A percentile compares a stretch with the other conserved stretches of the same genome.
Evolutionary conservation across 2,797 vertebrate species (phyloP).

Genomic region (Tauraco hartlaubi): DNA sequence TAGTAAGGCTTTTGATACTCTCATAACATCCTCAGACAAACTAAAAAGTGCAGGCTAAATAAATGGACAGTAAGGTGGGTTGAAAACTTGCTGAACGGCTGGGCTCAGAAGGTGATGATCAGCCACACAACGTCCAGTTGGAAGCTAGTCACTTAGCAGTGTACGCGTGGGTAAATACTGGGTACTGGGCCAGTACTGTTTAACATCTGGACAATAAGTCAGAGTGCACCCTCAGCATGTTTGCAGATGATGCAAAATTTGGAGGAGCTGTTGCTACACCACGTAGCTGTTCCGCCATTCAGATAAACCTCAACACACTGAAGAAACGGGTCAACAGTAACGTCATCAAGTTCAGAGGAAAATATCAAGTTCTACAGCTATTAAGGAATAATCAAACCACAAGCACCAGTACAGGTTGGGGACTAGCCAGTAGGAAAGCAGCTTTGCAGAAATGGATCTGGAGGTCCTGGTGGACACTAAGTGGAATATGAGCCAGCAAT

Average conservation of each 20-base stretch:
- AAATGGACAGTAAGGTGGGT: background rate
- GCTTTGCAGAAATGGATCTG: background rate
- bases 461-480: background rate
- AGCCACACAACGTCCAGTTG: background rate
- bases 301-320: background rate
- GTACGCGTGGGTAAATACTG: fast-evolving
- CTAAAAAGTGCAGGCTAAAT: background rate
- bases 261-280: background rate
- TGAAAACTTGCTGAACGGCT: background rate
- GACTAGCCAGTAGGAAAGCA: background rate
- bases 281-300: background rate
- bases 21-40: background rate
- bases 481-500: background rate
- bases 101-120: background rate
- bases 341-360: background rate
- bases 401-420: background rate
- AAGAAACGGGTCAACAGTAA: background rate
- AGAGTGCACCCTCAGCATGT: fast-evolving
- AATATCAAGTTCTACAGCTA: background rate
- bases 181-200: background rate
- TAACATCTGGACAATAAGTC: background rate
- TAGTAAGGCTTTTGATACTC: background rate
- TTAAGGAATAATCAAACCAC: background rate
- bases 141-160: background rate
- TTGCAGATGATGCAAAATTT: background rate